phyloP scores from a whole-genome alignment of 2,888 invertebrate genomes.

The Nasonia oneida region DNA sequence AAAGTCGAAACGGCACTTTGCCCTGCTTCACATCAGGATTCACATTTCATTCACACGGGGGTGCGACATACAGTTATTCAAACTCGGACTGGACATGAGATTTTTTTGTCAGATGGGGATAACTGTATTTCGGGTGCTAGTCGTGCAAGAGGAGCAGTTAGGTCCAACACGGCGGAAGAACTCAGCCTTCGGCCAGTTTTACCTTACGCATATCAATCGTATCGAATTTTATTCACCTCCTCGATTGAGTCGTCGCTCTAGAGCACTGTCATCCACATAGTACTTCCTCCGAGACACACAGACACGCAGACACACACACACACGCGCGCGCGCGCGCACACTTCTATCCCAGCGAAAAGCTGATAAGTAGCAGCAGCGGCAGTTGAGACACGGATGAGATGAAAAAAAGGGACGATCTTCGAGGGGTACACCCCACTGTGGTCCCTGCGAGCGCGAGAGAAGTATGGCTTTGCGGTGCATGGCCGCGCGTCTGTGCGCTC shows the following conservation, averaged over 20 bases:
- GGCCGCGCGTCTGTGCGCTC: neutral
- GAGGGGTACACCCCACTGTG: neutral
- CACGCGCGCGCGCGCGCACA: too few species aligned
- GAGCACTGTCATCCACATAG: neutral
- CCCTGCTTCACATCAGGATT: too few species aligned
- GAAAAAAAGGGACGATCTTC: slow-evolving; percentile 5
- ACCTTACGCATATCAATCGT: slow-evolving; percentile 12
- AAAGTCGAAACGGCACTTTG: too few species aligned
- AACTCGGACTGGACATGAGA: neutral
- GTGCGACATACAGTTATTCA: neutral
- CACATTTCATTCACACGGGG: too few species aligned
- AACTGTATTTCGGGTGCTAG: neutral
- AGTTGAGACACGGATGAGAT: neutral
- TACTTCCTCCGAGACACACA: neutral
- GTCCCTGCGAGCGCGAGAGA: neutral
- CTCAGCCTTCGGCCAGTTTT: neutral
- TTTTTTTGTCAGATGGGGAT: neutral
- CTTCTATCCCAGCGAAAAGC: neutral
- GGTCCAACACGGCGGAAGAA: too few species aligned
- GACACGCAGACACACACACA: too few species aligned
- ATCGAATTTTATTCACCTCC: slow-evolving; percentile 10
- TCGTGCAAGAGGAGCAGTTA: neutral
- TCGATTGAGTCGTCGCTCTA: neutral
- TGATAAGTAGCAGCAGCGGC: neutral
- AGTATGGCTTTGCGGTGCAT: slow-evolving; percentile 9